A percentile compares a stretch with the other conserved stretches of the same genome.
Conservation (phyloP, 2,888 invertebrate genomes). For the Panzeria rudis region DNA sequence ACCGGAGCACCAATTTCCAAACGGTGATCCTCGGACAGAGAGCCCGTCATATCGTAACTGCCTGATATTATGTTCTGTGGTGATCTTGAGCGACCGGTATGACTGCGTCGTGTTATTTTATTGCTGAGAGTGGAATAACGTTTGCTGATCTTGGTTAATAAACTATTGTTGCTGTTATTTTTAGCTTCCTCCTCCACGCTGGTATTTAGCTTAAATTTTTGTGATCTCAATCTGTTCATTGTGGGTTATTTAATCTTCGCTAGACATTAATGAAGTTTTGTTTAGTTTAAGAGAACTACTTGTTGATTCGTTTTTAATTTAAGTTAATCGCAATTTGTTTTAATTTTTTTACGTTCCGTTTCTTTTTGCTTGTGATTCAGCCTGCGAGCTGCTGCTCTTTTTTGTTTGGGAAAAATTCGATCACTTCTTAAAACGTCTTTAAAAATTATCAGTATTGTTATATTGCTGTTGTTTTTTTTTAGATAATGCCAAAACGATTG, state of each 20-base stretch:
- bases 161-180: constrained; percentile 73
- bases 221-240: constrained; percentile 80
- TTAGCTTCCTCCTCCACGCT: constrained; percentile 63
- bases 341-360: not conserved
- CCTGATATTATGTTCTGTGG: constrained; percentile 80
- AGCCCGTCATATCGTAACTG: constrained; percentile 83
- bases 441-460: constrained; percentile 29
- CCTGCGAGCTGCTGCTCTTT: not conserved
- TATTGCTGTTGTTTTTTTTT: constrained; percentile 10
- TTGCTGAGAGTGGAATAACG: constrained; percentile 82
- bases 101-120: constrained; percentile 80
- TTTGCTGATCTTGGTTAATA: constrained; percentile 81
- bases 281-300: not conserved
- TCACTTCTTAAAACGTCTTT: not conserved
- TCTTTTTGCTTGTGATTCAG: not conserved
- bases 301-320: not conserved
- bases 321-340: not conserved
- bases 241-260: constrained; percentile 10
- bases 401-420: not conserved
- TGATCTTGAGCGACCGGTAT: constrained; percentile 78
- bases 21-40: constrained; percentile 82
- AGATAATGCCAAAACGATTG: constrained; percentile 44
- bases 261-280: constrained; percentile 15
- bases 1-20: constrained; percentile 83
- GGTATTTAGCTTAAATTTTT: constrained; percentile 76